Percentiles rank a stretch among this genome's conserved stretches.
Conservation (phyloP, 2,888 invertebrate genomes). For the Danaus chrysippus region DNA sequence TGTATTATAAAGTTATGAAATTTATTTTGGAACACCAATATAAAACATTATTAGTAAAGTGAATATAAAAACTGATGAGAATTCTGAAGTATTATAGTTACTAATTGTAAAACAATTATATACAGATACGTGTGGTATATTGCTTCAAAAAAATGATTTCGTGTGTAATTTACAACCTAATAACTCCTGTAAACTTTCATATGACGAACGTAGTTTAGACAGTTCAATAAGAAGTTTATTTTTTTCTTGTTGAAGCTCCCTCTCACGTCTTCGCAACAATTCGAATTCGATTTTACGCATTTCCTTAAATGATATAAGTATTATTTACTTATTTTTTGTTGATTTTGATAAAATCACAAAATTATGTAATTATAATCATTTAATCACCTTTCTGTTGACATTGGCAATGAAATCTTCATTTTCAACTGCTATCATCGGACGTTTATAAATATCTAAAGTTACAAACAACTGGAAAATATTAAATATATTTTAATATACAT, state of each 20-base stretch:
- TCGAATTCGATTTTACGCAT: constrained; percentile 62
- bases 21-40: too few relatives aligned
- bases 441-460: constrained; percentile 65
- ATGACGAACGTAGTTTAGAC: constrained; percentile 52
- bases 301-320: constrained; percentile 45
- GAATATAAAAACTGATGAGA: too few relatives aligned
- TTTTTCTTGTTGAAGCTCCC: constrained; percentile 57
- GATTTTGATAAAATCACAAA: background rate
- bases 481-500: constrained; percentile 2
- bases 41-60: too few relatives aligned
- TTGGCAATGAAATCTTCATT: constrained; percentile 80
- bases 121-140: too few relatives aligned
- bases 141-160: too few relatives aligned
- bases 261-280: constrained; percentile 55
- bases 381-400: constrained; percentile 74
- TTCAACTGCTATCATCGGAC: constrained; percentile 70
- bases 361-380: background rate
- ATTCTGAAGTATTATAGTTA: too few relatives aligned
- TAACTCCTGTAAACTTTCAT: constrained; percentile 52
- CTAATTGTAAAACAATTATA: too few relatives aligned
- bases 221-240: constrained; percentile 57
- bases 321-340: background rate
- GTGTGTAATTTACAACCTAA: constrained; percentile 36
- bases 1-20: too few relatives aligned
- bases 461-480: constrained; percentile 62